Evolutionary conservation across 2,888 invertebrate genomes (phyloP), one percentile per base, ranked within the genome.

Genomic region (Nomada flava): DNA sequence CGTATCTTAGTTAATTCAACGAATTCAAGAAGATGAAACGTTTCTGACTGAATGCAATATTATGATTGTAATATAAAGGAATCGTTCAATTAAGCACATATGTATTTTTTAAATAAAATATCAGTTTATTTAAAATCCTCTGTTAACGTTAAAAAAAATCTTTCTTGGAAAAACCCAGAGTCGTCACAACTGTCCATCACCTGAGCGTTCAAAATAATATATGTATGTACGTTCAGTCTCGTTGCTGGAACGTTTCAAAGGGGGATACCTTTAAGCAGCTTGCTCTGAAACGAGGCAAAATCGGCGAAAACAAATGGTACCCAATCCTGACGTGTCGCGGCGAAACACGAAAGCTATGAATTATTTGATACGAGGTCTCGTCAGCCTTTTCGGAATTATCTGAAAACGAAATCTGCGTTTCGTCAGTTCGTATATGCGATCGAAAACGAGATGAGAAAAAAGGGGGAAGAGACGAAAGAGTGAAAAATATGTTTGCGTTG

Each of bases 301-400:
- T 23, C 18, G 13, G 29, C 20, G n/a, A 53, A 68, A 60, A 44
- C 62, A 53, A 69, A 29, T 62, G 69, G 11, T 23, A 62, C 26
- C 23, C 15, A n/a, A 59, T 36, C 47, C 42, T 23, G 53, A 42
- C n/a, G 44, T 29, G 23, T 65, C 18, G 29, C 69, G 50, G 63
- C 42, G 42, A 69, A 10, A 2, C 63, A 20, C 44, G 57, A 50
- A 53, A 23, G 26, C 11, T 3, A 69, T 44, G 9, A 63, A 78
- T 23, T 44, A 52, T 78, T 69, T 65, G 52, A 65, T 65, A 44
- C 26, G 57, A 47, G 53, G n/a, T 1, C 36, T 15, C 52, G 62
- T 78, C 59, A 79, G 69, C 63, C 20, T 64, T 69, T 78, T 52
- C 20, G 4, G 2, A 62, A 77, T 78, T 59, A 63, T 20, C 57